Evolutionary conservation across 2,888 invertebrate genomes (phyloP), one percentile per base, ranked within the genome.

Genomic region (Ectropis crepuscularia): DNA sequence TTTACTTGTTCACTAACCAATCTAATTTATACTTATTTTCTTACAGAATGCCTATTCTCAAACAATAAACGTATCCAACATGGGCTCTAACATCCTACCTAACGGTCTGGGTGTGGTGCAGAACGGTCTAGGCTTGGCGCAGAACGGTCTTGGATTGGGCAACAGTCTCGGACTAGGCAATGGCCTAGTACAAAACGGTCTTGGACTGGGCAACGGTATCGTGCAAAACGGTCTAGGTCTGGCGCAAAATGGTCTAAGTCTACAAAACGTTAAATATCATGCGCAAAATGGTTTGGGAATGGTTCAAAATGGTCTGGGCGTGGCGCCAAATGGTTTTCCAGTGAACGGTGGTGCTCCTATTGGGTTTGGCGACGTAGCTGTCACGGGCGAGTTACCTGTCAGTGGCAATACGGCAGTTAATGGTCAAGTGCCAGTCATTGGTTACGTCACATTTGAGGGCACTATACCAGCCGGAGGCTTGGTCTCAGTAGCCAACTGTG

Each of bases 401-500:
- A 79, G 79, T 53, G 90, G 90, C 2, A 79, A 78, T 2, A 89
- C 90, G 0, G 79, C 80, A 0, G 77, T 90, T 0, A 59, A 78
- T 49, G 91, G 90, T 8, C 88, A 89, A 41, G 85, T 88, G 61
- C 90, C 90, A 68, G 87, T 91, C 0, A 86, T 90, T 68, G 91
- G 91, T 51, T 90, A 86, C 60, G 90, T 91, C 0, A 86, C 85
- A 2, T 91, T 91, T 57, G 90, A 91, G 57, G 91, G 90, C 0
- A 78, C 79, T 2, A 73, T 91, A 36, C 90, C 91, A 57, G 90
- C 89, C 0, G 86, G 83, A 11, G 90, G 91, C 0, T 68, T 84
- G 5, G 90, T 91, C 0, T 84, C 84, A 6, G 85, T 90, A 5
- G 88, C 86, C 0, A 85, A 75, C 41, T 81, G 81, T 16, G 85